Percentiles rank a stretch among this genome's conserved stretches.
Conservation (phyloP, 1,140 invertebrate species). For the Drosophila lacteicornis region DNA sequence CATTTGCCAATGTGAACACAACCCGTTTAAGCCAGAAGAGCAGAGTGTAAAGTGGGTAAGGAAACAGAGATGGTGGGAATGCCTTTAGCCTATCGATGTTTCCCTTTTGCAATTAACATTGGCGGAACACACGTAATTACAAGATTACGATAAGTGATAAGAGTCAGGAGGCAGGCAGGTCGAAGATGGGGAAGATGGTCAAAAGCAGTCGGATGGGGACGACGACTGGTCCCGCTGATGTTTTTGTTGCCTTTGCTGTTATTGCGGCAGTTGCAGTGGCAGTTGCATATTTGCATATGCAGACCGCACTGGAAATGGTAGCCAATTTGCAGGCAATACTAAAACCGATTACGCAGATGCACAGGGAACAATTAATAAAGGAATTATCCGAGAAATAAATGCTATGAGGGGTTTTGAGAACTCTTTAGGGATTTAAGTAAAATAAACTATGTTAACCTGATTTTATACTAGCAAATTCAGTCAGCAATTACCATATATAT, state of each 20-base stretch:
- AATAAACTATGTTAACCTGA: background rate
- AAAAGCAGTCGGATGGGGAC: slow-evolving; percentile 12
- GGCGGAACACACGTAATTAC: slow-evolving; percentile 69
- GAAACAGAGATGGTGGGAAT: slow-evolving; percentile 14
- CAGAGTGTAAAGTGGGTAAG: background rate
- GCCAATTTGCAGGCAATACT: slow-evolving; percentile 37
- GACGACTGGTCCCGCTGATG: slow-evolving; percentile 5
- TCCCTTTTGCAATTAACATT: slow-evolving; percentile 67
- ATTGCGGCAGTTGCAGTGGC: slow-evolving; percentile 7
- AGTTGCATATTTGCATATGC: slow-evolving; percentile 51
- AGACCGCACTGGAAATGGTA: slow-evolving; percentile 37
- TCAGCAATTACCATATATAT: no score
- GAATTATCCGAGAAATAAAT: background rate
- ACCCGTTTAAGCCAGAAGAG: slow-evolving; percentile 15
- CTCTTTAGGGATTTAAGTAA: background rate
- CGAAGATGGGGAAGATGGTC: slow-evolving; percentile 8
- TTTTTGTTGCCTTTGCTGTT: slow-evolving; percentile 7
- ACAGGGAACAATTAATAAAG: background rate
- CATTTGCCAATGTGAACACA: slow-evolving; percentile 22
- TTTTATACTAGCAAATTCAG: background rate
- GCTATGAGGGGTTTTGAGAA: fast-evolving
- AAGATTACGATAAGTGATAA: slow-evolving; percentile 71
- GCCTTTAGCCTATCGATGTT: slow-evolving; percentile 40
- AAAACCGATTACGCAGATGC: slow-evolving; percentile 36
- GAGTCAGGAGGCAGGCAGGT: slow-evolving; percentile 12